Conservation (phyloP, 2,797 vertebrate species). For the Strix occidentalis region DNA sequence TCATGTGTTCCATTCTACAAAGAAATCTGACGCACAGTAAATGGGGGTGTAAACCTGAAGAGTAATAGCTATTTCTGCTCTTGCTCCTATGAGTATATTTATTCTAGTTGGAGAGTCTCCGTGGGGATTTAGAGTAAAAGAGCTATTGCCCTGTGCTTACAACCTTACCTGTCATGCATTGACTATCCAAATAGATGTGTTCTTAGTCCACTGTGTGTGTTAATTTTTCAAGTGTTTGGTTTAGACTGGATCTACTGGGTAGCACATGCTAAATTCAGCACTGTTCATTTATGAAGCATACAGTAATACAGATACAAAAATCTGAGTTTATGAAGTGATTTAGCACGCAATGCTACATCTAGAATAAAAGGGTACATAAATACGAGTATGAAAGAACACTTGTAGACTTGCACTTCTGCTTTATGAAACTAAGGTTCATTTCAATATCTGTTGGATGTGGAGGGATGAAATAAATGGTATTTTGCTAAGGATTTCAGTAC, state of each 20-base stretch:
- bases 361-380: not conserved
- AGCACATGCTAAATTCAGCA: not conserved
- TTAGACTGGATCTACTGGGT: not conserved
- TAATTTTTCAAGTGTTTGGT: not conserved
- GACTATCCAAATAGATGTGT: not conserved
- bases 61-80: conserved; percentile 16
- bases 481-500: not conserved
- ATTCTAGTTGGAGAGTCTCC: not conserved
- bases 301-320: not conserved
- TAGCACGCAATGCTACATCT: not conserved
- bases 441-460: not conserved
- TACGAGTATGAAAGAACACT: not conserved
- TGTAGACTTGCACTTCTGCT: not conserved
- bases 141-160: not conserved
- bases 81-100: not conserved
- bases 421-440: not conserved
- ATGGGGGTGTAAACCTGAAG: not conserved
- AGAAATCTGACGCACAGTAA: not conserved
- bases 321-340: not conserved
- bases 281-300: not conserved
- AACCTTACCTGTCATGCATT: not conserved
- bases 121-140: not conserved
- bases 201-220: not conserved
- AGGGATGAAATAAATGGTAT: not conserved
- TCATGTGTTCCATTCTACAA: conserved; percentile 26